These are phyloP conservation scores for Danio choprae DNA, from an alignment of 2,797 vertebrate species.

Conservation along the genomic window DNA sequence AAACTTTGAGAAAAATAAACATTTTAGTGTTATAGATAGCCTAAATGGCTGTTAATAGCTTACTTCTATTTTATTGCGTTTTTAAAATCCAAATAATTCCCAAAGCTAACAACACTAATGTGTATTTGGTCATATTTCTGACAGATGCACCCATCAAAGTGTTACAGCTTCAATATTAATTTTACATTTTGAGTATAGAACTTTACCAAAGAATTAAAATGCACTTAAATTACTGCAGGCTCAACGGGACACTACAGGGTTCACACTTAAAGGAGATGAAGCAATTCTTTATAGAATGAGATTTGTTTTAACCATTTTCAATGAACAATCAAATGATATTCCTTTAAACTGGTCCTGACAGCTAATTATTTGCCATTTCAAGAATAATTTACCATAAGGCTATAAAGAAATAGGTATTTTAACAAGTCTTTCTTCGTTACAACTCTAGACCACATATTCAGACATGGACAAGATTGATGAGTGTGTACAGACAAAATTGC, in stretches of 20 bases:
- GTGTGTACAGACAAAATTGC: too few species aligned
- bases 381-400: neutral
- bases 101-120: neutral
- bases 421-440: slow-evolving; percentile 5
- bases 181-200: neutral
- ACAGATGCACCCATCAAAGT: neutral
- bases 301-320: neutral
- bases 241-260: neutral
- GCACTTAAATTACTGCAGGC: neutral
- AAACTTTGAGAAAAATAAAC: too few species aligned
- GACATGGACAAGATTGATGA: neutral
- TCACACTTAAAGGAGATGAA: neutral
- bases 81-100: neutral
- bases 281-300: neutral
- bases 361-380: slow-evolving; percentile 3
- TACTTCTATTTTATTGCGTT: neutral
- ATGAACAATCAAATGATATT: neutral
- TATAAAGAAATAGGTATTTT: neutral
- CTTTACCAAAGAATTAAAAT: neutral
- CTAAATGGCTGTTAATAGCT: neutral
- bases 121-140: neutral
- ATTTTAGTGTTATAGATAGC: neutral
- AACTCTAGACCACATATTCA: neutral
- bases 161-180: neutral
- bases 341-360: neutral